Conservation (phyloP, 2,113 vertebrate species). For the Platanista minor region DNA sequence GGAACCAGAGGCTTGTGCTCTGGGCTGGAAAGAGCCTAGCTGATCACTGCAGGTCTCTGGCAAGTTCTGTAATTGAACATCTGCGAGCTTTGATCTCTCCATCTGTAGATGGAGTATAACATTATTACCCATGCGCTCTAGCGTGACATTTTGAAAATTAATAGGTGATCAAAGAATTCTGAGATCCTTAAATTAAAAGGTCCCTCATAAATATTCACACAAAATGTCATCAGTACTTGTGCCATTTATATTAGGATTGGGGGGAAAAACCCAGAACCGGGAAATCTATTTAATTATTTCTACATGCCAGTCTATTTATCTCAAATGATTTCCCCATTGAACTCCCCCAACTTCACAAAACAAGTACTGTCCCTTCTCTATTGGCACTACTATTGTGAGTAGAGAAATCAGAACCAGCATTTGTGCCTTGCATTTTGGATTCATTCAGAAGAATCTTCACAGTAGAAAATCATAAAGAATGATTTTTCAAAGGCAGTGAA, state of each 20-base stretch:
- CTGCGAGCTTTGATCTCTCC: slow-evolving; percentile 35
- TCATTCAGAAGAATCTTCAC: slow-evolving; percentile 8
- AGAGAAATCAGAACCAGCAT: not conserved
- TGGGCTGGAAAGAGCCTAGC: not conserved
- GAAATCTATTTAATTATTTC: slow-evolving; percentile 5
- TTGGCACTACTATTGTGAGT: not conserved
- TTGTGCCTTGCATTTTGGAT: not conserved
- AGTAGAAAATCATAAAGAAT: not conserved
- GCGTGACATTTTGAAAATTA: not conserved
- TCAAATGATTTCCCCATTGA: not conserved
- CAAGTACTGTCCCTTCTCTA: not conserved
- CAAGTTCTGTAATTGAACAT: slow-evolving; percentile 35
- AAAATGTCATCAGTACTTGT: not conserved
- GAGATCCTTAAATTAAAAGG: slow-evolving; percentile 40
- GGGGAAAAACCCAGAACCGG: not conserved
- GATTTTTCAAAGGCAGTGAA: slow-evolving; percentile 3
- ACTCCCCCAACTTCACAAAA: not conserved
- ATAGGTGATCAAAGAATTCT: not conserved
- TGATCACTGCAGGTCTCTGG: slow-evolving; percentile 35
- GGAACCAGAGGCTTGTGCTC: not conserved
- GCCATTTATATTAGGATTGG: not conserved
- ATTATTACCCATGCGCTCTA: not conserved
- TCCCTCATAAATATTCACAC: not conserved
- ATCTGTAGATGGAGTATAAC: not conserved
- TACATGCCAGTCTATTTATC: not conserved